Base-by-base conservation (phyloP, 1,140 invertebrate genomes). In the Ceratosolen solmsi region DNA sequence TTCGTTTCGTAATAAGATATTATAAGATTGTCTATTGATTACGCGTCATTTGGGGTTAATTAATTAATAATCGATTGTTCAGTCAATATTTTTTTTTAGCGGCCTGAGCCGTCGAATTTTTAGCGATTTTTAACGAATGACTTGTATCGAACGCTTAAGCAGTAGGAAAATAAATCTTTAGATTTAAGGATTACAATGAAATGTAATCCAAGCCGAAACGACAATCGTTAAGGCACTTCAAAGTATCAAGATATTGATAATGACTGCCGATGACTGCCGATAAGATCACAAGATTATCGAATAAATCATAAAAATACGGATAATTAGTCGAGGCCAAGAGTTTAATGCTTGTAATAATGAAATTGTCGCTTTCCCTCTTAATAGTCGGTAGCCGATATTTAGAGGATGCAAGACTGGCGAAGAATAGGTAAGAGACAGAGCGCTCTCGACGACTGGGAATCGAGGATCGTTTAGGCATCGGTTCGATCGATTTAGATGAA, bases 401-500 rank as follows among this genome's bases (percentile, higher is more conserved):
- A 38, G 8, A 38, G 22, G 3, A 68, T 9, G 25, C 20, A 11
- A 54, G 20, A 11, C 5, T 54, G 9, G 20, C 11, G 51, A 11
- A 33, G 13, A 11, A 33, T 2, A 15, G 58, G 17, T 0, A 38
- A 11, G 36, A n/a, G n/a, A n/a, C n/a, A n/a, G n/a, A n/a, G n/a
- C n/a, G n/a, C n/a, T n/a, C n/a, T n/a, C n/a, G n/a, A n/a, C n/a
- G n/a, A n/a, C n/a, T n/a, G 3, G 36, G 7, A 38, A 38, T 68
- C 51, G 30, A 7, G 20, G 36, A 74, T 56, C 72, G 51, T 33
- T 63, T 63, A 76, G 27, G n/a, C 58, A 46, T 4, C 73, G 51
- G 60, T 0, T 27, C 25, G 33, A 68, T 63, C 78, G 70, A 65
- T 80, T 80, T 74, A 80, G 71, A 80, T 80, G n/a, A 17, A 1